Base-by-base conservation (phyloP, 1,140 invertebrate genomes). In the Orius insidiosus region DNA sequence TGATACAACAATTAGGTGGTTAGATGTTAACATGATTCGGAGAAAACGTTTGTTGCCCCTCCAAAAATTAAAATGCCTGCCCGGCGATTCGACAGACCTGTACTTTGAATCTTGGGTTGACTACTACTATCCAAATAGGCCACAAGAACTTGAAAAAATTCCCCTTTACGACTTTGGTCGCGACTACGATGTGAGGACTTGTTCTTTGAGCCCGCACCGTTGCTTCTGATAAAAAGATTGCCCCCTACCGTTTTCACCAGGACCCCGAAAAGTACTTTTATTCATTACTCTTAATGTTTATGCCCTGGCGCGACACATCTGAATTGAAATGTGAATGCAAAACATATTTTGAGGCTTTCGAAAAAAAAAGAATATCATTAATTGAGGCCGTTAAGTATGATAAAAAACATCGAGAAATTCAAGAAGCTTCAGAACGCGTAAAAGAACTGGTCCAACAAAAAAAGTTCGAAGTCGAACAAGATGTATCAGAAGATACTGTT, bases 11-110 rank as follows among this genome's bases (percentile, higher is more conserved):
- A 56, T 57, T 11, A 49, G 43, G 39, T 57, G 53, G 53, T 8
- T 56, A 4, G 53, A 57, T 54, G 51, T 57, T 5, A 55, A 45
- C 30, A 43, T 53, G 3, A 34, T 45, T 14, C 44, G 55, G 31
- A 53, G 45, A 19, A 41, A 50, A 42, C 53, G 48, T 48, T 15
- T 55, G 18, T 54, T 55, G 49, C 34, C 39, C 19, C 24, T 38
- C 32, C 40, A 38, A 33, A 47, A 57, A 45, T 53, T 60, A 24
- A 37, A 54, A 51, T 5, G 38, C 5, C 47, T 58, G 7, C 15
- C 52, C 49, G 10, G 33, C 11, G 50, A 57, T n/a, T 53, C 48
- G n/a, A 55, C 50, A 16, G 43, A 60, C 45, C 54, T 59, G 16
- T 58, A 46, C 46, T 55, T 19, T 50, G 38, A n/a, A 3, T 51